Percentiles rank a stretch among this genome's conserved stretches.
These are phyloP conservation scores for Barnardius zonarius DNA, from an alignment of 2,113 vertebrate genomes.

Conservation along the genomic window DNA sequence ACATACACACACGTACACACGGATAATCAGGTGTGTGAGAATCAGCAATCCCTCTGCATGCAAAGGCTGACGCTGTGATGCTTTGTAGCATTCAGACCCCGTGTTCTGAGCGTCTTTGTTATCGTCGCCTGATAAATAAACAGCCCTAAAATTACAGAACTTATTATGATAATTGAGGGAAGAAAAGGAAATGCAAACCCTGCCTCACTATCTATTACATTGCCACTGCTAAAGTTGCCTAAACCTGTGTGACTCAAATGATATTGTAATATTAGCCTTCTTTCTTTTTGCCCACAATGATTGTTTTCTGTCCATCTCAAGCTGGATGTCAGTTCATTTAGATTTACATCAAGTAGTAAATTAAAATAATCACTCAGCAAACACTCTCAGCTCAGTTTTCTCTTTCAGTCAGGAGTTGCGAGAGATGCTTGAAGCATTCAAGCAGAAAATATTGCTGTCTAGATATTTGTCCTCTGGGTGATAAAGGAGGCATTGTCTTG, in stretches of 20 bases:
- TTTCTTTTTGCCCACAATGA: constrained; percentile 71
- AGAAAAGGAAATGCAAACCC: constrained; percentile 60
- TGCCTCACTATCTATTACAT: constrained; percentile 50
- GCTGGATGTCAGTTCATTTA: constrained; percentile 95
- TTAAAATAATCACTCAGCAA: constrained; percentile 97
- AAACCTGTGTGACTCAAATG: constrained; percentile 70
- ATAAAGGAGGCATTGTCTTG: constrained; percentile 91
- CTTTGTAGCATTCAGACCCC: constrained; percentile 71
- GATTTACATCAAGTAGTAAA: constrained; percentile 97
- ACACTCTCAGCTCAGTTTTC: constrained; percentile 85
- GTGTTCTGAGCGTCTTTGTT: constrained; percentile 73
- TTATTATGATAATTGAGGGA: constrained; percentile 80
- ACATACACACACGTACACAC: background rate
- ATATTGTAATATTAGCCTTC: constrained; percentile 68
- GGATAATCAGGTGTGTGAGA: constrained; percentile 57
- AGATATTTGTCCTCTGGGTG: constrained; percentile 94
- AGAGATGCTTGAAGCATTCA: constrained; percentile 83
- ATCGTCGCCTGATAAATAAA: constrained; percentile 77
- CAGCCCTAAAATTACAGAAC: constrained; percentile 77
- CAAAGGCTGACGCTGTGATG: constrained; percentile 29
- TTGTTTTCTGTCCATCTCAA: constrained; percentile 87
- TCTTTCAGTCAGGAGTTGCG: constrained; percentile 82
- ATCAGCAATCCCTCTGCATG: constrained; percentile 11
- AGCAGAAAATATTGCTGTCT: constrained; percentile 95
- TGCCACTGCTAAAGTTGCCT: constrained; percentile 68